These are phyloP conservation scores for Catharus minimus DNA, from an alignment of 2,113 vertebrate species.

Conservation along the genomic window DNA sequence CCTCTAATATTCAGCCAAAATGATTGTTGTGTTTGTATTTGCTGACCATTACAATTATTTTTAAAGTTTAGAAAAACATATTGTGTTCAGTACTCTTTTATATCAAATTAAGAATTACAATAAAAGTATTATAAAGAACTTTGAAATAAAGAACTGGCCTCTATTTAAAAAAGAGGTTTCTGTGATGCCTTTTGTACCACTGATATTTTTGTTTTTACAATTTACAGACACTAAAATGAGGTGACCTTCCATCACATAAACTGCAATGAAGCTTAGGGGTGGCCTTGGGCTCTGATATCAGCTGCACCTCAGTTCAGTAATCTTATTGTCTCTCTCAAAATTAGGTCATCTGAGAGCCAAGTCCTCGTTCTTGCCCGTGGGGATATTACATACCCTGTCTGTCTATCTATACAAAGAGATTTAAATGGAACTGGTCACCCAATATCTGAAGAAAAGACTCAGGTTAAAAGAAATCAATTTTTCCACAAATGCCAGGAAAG, in stretches of 20 bases:
- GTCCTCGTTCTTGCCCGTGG: background rate
- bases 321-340: slow-evolving; percentile 50
- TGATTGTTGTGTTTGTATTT: background rate
- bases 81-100: background rate
- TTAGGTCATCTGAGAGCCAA: slow-evolving; percentile 56
- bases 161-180: background rate
- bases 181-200: background rate
- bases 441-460: slow-evolving; percentile 8
- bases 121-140: background rate
- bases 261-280: slow-evolving; percentile 1
- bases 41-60: background rate
- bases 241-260: slow-evolving; percentile 47
- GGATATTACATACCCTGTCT: background rate
- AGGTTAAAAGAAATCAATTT: slow-evolving; percentile 16
- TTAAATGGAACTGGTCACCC: background rate
- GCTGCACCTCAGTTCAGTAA: slow-evolving; percentile 48
- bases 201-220: slow-evolving; percentile 6
- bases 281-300: slow-evolving; percentile 54
- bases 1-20: background rate
- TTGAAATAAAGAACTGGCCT: background rate
- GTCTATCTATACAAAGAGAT: background rate
- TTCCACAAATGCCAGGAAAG: background rate
- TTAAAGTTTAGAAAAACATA: background rate
- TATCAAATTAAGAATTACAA: background rate
- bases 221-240: slow-evolving; percentile 14